phyloP scores from a whole-genome alignment of 2,888 invertebrate genomes.

The Scrobipalpa costella region DNA sequence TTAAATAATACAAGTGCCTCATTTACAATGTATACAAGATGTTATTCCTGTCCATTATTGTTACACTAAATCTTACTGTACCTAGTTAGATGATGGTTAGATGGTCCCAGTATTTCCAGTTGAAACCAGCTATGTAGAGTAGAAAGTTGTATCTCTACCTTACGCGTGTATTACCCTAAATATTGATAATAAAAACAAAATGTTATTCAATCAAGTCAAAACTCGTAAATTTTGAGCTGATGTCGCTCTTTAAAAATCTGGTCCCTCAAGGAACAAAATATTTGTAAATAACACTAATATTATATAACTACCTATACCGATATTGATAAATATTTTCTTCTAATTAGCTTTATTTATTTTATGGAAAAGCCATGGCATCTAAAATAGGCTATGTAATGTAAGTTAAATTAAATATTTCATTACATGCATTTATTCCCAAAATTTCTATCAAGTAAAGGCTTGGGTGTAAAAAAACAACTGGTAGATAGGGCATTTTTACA shows the following conservation, averaged over 20 bases:
- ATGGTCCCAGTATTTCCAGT: slow-evolving; percentile 4
- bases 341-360: slow-evolving; percentile 2
- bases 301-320: not conserved
- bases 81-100: not conserved
- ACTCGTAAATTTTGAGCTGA: too few relatives aligned
- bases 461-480: not conserved
- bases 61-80: not conserved
- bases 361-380: not conserved
- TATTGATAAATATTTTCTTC: not conserved
- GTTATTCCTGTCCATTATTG: not conserved
- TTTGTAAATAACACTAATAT: not conserved
- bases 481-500: too few relatives aligned
- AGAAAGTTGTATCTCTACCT: not conserved
- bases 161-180: not conserved
- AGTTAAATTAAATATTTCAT: not conserved
- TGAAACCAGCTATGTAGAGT: not conserved
- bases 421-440: too few relatives aligned
- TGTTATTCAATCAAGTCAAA: too few relatives aligned
- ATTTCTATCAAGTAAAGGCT: not conserved
- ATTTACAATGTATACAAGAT: not conserved
- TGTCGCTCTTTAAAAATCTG: too few relatives aligned
- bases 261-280: too few relatives aligned
- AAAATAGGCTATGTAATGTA: not conserved
- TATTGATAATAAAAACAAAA: too few relatives aligned
- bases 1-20: slow-evolving; percentile 8